Base-by-base conservation (phyloP, 2,113 vertebrate genomes). In the Chaetodon auriga region DNA sequence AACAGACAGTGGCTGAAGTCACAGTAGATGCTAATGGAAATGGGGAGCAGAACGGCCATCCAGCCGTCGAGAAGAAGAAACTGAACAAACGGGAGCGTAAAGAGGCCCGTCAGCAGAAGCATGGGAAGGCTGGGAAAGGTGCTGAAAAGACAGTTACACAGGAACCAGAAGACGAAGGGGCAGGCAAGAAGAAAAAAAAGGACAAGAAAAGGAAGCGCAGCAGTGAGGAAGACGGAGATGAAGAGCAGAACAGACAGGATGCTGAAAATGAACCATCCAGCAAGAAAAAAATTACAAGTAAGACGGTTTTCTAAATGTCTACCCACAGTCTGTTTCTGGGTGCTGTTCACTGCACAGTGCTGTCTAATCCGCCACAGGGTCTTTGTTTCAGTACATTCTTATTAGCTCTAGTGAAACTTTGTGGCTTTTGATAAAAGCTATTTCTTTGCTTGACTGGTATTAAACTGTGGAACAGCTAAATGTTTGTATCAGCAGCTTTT, bases 11-110 rank as follows among this genome's bases (percentile, higher is more conserved):
- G 0, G 48, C 86, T 53, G 84, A 86, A 69, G 77, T 57, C 45
- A 48, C 62, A 35, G 66, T 19, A 1, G 58, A 78, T 4, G 57
- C 71, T 3, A 90, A 90, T 51, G 87, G 55, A 51, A 79, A 75
- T 25, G 74, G 73, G 41, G 49, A 76, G 1, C 82, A 70, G 41
- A 84, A 91, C 19, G 84, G 86, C 15, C 35, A 92, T 38, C 30
- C 19, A 16, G 60, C 68, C 13, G 13, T 7, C 2, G 83, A 83
- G 43, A 87, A 86, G 16, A 94, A 80, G 51, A 97, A 97, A 90
- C 96, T 96, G 83, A 97, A 75, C 68, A 97, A 97, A 80, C 93
- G 92, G 30, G 97, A 98, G 72, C 92, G 93, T 63, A 97, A 97
- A 92, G 96, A 97, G 68, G 96, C 96, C 10, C 93, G 96, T 54